Percentiles rank a stretch among this genome's conserved stretches.
Conservation (phyloP, 2,888 invertebrate genomes). For the Agonopterix alstromeriana region DNA sequence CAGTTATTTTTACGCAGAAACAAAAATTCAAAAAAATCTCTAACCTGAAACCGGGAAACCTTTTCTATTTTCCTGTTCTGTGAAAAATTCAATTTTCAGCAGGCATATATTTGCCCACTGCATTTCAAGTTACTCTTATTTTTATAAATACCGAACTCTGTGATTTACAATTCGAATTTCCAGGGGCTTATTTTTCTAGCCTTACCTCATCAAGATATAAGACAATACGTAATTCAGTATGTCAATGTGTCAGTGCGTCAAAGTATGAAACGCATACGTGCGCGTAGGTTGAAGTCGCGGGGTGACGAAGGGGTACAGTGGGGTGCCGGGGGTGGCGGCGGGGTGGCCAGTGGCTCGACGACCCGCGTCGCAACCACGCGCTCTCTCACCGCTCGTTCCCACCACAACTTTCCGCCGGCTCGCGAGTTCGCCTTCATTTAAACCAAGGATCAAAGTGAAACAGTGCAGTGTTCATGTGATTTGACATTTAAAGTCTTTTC, state of each 20-base stretch:
- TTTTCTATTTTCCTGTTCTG: no score
- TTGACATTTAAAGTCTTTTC: no score
- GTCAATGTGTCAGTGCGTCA: slow-evolving; percentile 1
- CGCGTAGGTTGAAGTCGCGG: slow-evolving; percentile 14
- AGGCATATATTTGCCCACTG: no score
- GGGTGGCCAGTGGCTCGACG: slow-evolving; percentile 52
- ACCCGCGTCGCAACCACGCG: slow-evolving; percentile 51
- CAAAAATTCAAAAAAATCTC: no score
- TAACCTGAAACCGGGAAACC: no score
- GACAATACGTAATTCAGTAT: neutral
- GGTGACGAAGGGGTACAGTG: slow-evolving; percentile 11
- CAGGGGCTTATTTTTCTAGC: no score
- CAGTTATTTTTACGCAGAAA: no score
- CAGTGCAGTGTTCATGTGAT: slow-evolving; percentile 2
- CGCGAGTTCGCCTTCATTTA: slow-evolving; percentile 28
- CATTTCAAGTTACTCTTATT: no score
- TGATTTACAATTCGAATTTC: no score
- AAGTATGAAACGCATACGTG: neutral
- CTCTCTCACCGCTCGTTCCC: slow-evolving; percentile 23
- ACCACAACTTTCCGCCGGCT: slow-evolving; percentile 23
- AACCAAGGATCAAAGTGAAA: slow-evolving; percentile 2
- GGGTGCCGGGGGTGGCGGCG: slow-evolving; percentile 26
- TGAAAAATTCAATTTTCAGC: no score
- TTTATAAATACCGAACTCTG: no score
- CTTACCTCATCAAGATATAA: no score